Conservation (phyloP, 2,888 invertebrate species). For the Ophion ellenae region DNA sequence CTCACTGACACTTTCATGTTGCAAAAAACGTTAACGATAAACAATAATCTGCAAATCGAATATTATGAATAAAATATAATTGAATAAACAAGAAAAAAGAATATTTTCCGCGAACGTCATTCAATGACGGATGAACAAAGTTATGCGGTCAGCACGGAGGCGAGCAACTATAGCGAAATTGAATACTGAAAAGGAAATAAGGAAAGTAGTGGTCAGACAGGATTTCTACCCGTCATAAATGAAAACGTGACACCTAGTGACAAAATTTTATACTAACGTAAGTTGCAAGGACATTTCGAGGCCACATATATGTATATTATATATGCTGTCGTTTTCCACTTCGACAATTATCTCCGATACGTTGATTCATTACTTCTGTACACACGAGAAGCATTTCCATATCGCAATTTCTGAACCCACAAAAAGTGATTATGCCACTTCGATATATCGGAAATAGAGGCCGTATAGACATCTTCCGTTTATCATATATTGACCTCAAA, state of each 20-base stretch:
- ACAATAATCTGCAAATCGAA: not conserved
- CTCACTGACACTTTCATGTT: not conserved
- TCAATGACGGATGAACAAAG: conserved; percentile 14
- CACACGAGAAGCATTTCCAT: not conserved
- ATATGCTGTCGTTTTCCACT: not conserved
- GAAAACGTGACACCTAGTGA: not conserved
- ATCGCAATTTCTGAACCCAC: not conserved
- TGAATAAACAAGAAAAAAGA: not conserved
- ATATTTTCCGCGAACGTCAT: conserved; percentile 9
- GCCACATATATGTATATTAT: not conserved
- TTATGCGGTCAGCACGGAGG: conserved; percentile 19
- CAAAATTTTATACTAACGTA: not conserved
- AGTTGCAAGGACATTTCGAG: not conserved
- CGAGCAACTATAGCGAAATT: conserved; percentile 17
- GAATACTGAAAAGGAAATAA: conserved; percentile 35
- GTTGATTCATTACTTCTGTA: not conserved
- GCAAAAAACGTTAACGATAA: not conserved
- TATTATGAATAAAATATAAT: not conserved
- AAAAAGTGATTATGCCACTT: conserved; percentile 3
- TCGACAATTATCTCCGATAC: not conserved
- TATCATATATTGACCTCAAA: conserved; percentile 37
- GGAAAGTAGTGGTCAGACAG: conserved; percentile 51
- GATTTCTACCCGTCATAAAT: conserved; percentile 12
- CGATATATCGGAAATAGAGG: conserved; percentile 12
- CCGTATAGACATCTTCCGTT: conserved; percentile 26